A percentile compares a stretch with the other conserved stretches of the same genome.
Evolutionary conservation across 2,888 invertebrate genomes (phyloP).

Genomic region (Colostygia pectinataria): DNA sequence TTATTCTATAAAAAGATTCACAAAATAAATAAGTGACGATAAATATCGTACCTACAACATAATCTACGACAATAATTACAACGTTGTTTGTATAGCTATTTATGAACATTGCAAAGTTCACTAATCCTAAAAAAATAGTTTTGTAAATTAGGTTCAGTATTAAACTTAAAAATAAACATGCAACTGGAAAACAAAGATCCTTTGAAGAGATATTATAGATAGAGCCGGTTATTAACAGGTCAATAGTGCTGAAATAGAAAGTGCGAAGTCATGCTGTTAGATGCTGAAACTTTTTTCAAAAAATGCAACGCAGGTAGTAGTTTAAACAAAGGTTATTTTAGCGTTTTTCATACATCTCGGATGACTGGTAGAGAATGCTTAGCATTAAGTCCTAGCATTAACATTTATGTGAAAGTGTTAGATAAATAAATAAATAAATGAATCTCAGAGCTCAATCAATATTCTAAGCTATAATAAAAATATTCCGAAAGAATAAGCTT

Average conservation of each 20-base stretch:
- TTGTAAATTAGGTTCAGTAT: constrained; percentile 1
- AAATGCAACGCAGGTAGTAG: not conserved
- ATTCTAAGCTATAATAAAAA: too few relatives aligned
- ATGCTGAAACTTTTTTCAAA: constrained; percentile 3
- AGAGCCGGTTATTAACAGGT: too few relatives aligned
- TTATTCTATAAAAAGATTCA: not conserved
- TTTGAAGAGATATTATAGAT: too few relatives aligned
- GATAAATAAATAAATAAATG: too few relatives aligned
- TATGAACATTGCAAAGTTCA: constrained; percentile 1
- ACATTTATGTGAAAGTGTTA: too few relatives aligned
- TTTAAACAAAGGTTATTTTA: too few relatives aligned
- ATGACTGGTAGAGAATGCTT: too few relatives aligned
- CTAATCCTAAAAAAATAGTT: not conserved
- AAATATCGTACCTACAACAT: too few relatives aligned
- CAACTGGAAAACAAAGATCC: constrained; percentile 17
- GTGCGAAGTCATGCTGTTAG: constrained; percentile 28
- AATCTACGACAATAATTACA: not conserved
- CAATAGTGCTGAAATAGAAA: constrained; percentile 29
- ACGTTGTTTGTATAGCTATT: not conserved
- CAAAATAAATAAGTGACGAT: not conserved
- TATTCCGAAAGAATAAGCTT: too few relatives aligned
- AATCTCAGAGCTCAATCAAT: too few relatives aligned
- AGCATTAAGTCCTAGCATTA: too few relatives aligned
- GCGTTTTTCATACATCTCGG: too few relatives aligned
- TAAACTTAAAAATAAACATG: constrained; percentile 29